Evolutionary conservation across 2,888 invertebrate genomes (phyloP), one percentile per base, ranked within the genome.

Genomic region (Fissipunctia ypsillon): DNA sequence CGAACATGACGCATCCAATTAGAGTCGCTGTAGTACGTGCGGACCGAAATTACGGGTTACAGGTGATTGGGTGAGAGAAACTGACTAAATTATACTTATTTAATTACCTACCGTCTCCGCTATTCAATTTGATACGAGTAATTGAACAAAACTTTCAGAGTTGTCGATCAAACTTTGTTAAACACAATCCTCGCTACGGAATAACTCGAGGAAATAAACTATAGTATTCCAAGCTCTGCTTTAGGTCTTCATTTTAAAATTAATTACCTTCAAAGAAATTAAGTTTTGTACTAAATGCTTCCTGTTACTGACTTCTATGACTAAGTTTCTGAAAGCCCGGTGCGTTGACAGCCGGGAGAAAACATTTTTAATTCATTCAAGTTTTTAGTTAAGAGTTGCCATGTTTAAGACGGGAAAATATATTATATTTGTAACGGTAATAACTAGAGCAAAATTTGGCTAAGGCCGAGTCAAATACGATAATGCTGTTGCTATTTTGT

Each of bases 311-410:
- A 76, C 14, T 57, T 76, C 28, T 48, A 31, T 12, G 54, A 19
- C n/a, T n/a, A 16, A 50, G 38, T 69, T 57, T 16, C n/a, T 57
- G 35, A 41, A 31, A 57, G 22, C 48, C 56, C 19, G 54, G 63
- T 19, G 25, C 59, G 45, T 9, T 3, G 38, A 31, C n/a, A 48
- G 31, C 50, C 19, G 10, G 25, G 10, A 28, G 45, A 50, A 38
- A 48, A 57, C 12, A 22, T n/a, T 76, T 63, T 25, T 41, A 41
- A 67, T 54, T 64, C n/a, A 59, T 71, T 48, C 14, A 45, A 22
- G 25, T 35, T 41, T 52, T 59, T 63, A 19, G 12, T 63, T 43
- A 7, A 25, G 10, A 60, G 10, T 73, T 43, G 41, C 22, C 61
- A 31, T 31, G 52, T 38, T 63, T 52, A 22, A 16, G 25, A 50